Base-by-base conservation (phyloP, 2,888 invertebrate genomes). In the Kuschelorhynchus macadamiae region DNA sequence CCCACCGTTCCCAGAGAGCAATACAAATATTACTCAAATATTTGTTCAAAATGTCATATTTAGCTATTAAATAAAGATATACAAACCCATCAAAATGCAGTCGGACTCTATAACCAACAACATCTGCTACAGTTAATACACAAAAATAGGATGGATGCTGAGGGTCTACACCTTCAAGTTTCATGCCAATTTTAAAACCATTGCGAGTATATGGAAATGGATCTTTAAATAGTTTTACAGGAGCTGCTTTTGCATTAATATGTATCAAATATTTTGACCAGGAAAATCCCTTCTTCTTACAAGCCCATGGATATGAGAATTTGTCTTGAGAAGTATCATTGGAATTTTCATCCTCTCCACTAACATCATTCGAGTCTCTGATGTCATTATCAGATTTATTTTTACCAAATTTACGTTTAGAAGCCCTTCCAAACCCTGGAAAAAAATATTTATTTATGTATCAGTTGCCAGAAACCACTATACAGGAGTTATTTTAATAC, bases 111-210 rank as follows among this genome's bases (percentile, higher is more conserved):
- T 92, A 94, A 0, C 96, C 96, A 79, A 88, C 87, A 70, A 93
- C 90, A 33, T 94, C 93, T 0, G 91, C 89, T 20, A 97, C 92
- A 0, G 92, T 92, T 57, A 95, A 88, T 18, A 96, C 95, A 81
- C 96, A 96, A 81, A 95, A 95, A 67, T 94, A 85, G 0, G 94
- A 91, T 62, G 95, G 96, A 82, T 96, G 94, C 77, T 92, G 91
- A 0, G 97, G 97, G 85, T 98, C 97, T 44, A 97, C 92, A 1
- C 95, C 97, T 85, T 97, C 97, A 75, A 97, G 81, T 77, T 94
- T 92, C 94, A 96, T 95, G n/a, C 78, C 95, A 39, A 92, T 88
- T 79, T 91, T 90, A 77, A 94, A 94, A 21, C 88, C 87, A 83
- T 95, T 95, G 71, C 91, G 88, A 3, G 85, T 87, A 74, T 89